phyloP scores from a whole-genome alignment of 2,797 vertebrate genomes.

The Poecilia velifera region DNA sequence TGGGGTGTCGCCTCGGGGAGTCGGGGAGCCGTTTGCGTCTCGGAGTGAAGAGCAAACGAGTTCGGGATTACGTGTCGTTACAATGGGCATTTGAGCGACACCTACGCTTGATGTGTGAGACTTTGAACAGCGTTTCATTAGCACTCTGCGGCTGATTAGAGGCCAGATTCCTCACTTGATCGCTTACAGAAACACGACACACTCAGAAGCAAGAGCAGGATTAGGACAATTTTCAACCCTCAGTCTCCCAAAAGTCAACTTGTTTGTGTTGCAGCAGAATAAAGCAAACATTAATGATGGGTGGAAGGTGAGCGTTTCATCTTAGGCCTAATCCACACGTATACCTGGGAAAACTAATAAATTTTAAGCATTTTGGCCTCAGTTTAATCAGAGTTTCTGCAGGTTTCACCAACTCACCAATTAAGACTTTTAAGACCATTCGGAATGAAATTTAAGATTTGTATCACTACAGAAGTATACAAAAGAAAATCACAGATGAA shows the following conservation, averaged over 20 bases:
- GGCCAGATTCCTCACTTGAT: slow-evolving; percentile 15
- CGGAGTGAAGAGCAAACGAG: slow-evolving; percentile 36
- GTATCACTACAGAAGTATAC: too few relatives aligned
- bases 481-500: too few relatives aligned
- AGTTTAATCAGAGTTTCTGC: too few relatives aligned
- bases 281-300: slow-evolving; percentile 15
- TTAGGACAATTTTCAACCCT: slow-evolving; percentile 33
- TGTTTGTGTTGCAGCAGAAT: slow-evolving; percentile 19
- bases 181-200: slow-evolving; percentile 33
- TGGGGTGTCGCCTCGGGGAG: slow-evolving; percentile 70
- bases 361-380: too few relatives aligned
- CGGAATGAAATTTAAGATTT: too few relatives aligned
- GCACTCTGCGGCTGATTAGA: slow-evolving; percentile 29
- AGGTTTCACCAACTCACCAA: too few relatives aligned
- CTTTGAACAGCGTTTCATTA: slow-evolving; percentile 21
- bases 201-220: slow-evolving; percentile 24
- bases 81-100: slow-evolving; percentile 35
- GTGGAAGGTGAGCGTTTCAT: slow-evolving; percentile 16
- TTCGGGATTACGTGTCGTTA: slow-evolving; percentile 46
- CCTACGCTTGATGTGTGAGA: slow-evolving; percentile 8
- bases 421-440: too few relatives aligned
- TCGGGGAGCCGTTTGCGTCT: slow-evolving; percentile 37
- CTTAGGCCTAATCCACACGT: not conserved
- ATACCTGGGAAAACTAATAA: too few relatives aligned
- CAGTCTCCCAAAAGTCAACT: slow-evolving; percentile 49